phyloP scores from a whole-genome alignment of 1,140 invertebrate species.

The Lethrus apterus region DNA sequence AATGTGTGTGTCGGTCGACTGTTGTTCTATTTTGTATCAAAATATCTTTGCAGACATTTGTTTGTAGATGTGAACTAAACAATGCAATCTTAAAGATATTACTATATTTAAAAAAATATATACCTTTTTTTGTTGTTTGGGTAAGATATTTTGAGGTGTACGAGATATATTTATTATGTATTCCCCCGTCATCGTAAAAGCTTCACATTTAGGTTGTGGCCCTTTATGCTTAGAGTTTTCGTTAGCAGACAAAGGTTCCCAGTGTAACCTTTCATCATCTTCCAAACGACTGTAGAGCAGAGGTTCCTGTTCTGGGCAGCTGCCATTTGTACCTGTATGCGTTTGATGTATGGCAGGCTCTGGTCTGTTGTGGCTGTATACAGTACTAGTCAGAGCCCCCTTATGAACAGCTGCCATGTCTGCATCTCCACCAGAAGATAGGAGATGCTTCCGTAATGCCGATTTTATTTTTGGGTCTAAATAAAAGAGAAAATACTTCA shows the following conservation, averaged over 20 bases:
- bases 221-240: conserved; percentile 38
- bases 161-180: conserved; percentile 84
- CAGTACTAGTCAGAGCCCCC: conserved; percentile 15
- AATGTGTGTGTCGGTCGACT: too few species aligned
- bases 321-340: conserved; percentile 17
- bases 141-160: conserved; percentile 58
- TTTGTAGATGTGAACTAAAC: too few species aligned
- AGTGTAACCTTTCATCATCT: conserved; percentile 47
- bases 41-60: too few species aligned
- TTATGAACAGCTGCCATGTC: conserved; percentile 13
- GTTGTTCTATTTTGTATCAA: too few species aligned
- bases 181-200: conserved; percentile 97
- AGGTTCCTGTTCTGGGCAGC: conserved; percentile 40
- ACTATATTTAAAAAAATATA: too few species aligned
- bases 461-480: conserved; percentile 81
- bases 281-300: conserved; percentile 34
- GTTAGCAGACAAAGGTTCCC: conserved; percentile 44
- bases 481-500: conserved; percentile 3
- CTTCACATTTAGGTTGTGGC: conserved; percentile 62
- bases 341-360: conserved; percentile 28
- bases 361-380: conserved; percentile 18
- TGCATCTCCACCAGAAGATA: conserved; percentile 45
- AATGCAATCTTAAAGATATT: too few species aligned
- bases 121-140: conserved; percentile 53
- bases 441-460: conserved; percentile 66